These are phyloP conservation scores for Synergus japonicus DNA, from an alignment of 2,888 invertebrate genomes.

Conservation along the genomic window DNA sequence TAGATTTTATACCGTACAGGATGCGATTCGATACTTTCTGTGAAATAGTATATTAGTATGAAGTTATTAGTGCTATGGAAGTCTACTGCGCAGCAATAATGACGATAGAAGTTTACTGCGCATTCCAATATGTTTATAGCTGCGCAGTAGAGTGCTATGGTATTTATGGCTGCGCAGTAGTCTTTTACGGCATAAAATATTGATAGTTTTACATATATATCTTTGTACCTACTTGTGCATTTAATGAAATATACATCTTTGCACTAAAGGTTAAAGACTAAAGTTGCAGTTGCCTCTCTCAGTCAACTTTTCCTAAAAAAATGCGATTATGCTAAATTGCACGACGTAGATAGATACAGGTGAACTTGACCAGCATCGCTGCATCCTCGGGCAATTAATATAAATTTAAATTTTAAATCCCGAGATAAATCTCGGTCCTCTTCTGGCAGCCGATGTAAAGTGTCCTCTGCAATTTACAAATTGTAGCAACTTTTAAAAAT, in stretches of 20 bases:
- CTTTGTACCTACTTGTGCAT: too few relatives aligned
- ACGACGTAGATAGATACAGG: background rate
- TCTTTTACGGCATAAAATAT: too few relatives aligned
- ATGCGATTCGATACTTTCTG: background rate
- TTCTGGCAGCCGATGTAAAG: background rate
- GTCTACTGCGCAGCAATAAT: background rate
- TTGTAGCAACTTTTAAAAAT: background rate
- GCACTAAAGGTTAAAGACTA: background rate
- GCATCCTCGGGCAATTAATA: background rate
- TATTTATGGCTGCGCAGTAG: too few relatives aligned
- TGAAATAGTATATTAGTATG: background rate
- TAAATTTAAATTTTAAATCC: background rate
- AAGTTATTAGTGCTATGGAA: background rate
- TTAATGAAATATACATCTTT: background rate
- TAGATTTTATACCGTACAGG: background rate
- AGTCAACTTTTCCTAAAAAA: background rate
- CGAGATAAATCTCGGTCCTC: background rate
- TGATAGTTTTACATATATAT: too few relatives aligned
- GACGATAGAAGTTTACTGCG: background rate
- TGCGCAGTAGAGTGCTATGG: too few relatives aligned
- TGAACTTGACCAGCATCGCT: background rate
- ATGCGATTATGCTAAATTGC: background rate
- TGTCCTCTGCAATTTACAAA: slow-evolving; percentile 1
- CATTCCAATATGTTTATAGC: background rate
- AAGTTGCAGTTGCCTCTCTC: background rate